phyloP scores from a whole-genome alignment of 2,113 vertebrate genomes.

The Lontra canadensis region DNA sequence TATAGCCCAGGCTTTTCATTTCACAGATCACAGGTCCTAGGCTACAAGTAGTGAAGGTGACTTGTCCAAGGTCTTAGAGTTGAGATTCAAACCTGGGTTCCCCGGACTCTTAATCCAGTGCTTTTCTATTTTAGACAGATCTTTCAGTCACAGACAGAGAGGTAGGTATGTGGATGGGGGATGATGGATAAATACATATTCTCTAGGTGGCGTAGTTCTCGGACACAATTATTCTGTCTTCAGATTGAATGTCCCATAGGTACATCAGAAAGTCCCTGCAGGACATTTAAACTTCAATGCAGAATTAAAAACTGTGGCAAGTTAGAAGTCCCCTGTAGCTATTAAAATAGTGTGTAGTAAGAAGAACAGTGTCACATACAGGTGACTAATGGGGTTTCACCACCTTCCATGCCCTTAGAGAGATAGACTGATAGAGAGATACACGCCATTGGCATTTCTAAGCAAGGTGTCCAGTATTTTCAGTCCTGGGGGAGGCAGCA shows the following conservation, averaged over 20 bases:
- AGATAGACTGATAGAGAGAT: neutral
- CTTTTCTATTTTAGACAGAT: neutral
- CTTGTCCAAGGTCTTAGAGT: neutral
- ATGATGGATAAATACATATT: neutral
- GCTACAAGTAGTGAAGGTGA: neutral
- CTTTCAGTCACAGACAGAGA: neutral
- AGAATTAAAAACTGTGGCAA: constrained; percentile 43
- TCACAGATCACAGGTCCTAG: neutral
- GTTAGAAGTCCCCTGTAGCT: constrained; percentile 57
- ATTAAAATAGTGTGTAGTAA: constrained; percentile 1
- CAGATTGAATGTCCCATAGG: neutral
- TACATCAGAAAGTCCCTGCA: constrained; percentile 44
- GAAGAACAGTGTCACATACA: neutral
- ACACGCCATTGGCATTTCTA: constrained; percentile 60
- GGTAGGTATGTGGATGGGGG: neutral
- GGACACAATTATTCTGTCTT: constrained; percentile 30
- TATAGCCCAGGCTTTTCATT: neutral
- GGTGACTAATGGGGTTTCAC: constrained; percentile 16
- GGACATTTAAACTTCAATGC: constrained; percentile 46
- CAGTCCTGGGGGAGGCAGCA: constrained; percentile 73
- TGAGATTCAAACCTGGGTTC: neutral
- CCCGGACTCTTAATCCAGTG: neutral
- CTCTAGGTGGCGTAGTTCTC: neutral
- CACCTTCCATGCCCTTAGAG: neutral
- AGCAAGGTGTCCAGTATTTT: constrained; percentile 70